Evolutionary conservation across 2,888 invertebrate genomes (phyloP).

Genomic region (Ptilodon capucinus): DNA sequence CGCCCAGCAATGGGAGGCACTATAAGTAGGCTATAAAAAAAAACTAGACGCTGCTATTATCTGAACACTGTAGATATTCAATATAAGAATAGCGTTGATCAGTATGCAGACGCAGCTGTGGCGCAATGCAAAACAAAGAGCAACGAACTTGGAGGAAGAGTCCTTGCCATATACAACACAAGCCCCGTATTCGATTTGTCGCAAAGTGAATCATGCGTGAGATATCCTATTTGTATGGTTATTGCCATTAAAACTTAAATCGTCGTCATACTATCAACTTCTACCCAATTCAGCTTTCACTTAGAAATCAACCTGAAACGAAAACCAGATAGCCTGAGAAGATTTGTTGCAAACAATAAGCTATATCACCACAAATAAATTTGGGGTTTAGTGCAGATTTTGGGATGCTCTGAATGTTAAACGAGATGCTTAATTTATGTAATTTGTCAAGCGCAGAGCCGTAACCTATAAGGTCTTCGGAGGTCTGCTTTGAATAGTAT

Average conservation of each 20-base stretch:
- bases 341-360: neutral
- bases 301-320: neutral
- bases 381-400: neutral
- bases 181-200: slow-evolving; percentile 49
- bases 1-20: too few species aligned
- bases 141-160: slow-evolving; percentile 75
- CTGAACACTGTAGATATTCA: slow-evolving; percentile 20
- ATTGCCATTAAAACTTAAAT: slow-evolving; percentile 26
- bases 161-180: slow-evolving; percentile 62
- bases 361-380: neutral
- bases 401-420: neutral
- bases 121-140: slow-evolving; percentile 69
- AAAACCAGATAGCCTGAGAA: neutral
- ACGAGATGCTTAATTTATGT: neutral
- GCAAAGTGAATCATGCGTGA: slow-evolving; percentile 56
- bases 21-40: too few species aligned
- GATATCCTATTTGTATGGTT: slow-evolving; percentile 48
- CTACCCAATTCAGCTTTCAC: neutral
- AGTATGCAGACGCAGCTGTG: slow-evolving; percentile 70
- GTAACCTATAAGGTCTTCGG: neutral
- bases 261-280: slow-evolving; percentile 19
- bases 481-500: neutral
- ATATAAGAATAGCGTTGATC: slow-evolving; percentile 41
- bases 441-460: neutral
- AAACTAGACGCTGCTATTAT: neutral